Percentiles rank a stretch among this genome's conserved stretches.
These are phyloP conservation scores for Brachionichthys hirsutus DNA, from an alignment of 2,113 vertebrate genomes.

Conservation along the genomic window DNA sequence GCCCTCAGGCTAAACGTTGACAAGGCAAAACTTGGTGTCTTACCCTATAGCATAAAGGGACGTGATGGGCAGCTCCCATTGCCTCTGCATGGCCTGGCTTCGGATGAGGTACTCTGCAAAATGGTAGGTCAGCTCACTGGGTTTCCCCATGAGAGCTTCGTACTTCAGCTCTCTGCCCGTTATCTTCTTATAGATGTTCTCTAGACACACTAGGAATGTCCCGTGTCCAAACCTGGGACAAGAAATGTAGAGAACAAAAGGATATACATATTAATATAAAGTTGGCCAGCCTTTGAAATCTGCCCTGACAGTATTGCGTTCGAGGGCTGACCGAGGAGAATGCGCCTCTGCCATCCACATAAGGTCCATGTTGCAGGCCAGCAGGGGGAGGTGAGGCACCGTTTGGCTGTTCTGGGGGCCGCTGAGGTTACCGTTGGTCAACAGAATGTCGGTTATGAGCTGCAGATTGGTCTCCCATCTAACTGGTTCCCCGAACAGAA, in stretches of 20 bases:
- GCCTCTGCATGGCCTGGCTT: constrained; percentile 76
- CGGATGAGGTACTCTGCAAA: constrained; percentile 87
- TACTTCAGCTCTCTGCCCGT: constrained; percentile 89
- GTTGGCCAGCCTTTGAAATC: not conserved
- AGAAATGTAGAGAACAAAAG: not conserved
- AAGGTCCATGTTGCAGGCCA: constrained; percentile 93
- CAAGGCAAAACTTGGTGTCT: too few relatives aligned
- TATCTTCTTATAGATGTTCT: constrained; percentile 94
- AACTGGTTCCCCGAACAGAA: constrained; percentile 89
- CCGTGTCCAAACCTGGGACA: constrained; percentile 86
- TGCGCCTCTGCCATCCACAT: constrained; percentile 93
- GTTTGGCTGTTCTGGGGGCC: constrained; percentile 68
- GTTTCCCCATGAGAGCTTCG: constrained; percentile 87
- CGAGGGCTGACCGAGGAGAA: constrained; percentile 79
- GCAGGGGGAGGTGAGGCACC: constrained; percentile 82
- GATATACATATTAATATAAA: too few relatives aligned
- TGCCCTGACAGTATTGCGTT: not conserved
- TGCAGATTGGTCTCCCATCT: constrained; percentile 93
- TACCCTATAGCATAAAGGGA: constrained; percentile 90
- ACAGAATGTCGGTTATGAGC: constrained; percentile 84
- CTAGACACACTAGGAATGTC: constrained; percentile 88
- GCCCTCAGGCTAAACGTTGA: too few relatives aligned
- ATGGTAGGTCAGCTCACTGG: constrained; percentile 88
- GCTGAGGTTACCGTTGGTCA: constrained; percentile 85
- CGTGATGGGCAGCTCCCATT: constrained; percentile 81